Conservation (phyloP, 1,140 invertebrate genomes). For the Plectus sambesii region DNA sequence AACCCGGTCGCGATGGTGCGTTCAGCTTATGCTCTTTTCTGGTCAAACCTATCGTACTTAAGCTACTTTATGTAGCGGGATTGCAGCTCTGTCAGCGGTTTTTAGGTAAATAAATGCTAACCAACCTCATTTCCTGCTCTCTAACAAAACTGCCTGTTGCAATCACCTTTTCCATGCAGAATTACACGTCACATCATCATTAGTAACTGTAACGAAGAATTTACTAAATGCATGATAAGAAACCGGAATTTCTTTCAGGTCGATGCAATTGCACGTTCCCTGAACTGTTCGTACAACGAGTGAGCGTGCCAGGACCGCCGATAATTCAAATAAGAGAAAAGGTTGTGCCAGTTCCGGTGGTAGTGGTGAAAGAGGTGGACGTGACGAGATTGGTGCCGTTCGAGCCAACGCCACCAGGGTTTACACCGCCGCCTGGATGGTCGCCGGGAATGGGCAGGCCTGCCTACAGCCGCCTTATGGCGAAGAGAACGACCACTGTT, state of each 20-base stretch:
- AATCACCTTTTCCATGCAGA: neutral
- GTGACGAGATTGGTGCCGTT: constrained; percentile 44
- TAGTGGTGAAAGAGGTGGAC: constrained; percentile 44
- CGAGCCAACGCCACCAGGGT: constrained; percentile 43
- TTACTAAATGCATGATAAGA: neutral
- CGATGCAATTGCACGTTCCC: constrained; percentile 42
- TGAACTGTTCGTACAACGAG: constrained; percentile 40
- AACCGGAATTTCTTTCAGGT: constrained; percentile 9
- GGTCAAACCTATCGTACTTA: neutral
- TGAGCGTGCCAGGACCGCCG: constrained; percentile 39
- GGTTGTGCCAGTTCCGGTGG: constrained; percentile 42
- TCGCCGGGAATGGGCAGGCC: constrained; percentile 41
- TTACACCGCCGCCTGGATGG: constrained; percentile 40
- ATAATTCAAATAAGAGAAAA: constrained; percentile 42
- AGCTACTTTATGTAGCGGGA: too few species aligned
- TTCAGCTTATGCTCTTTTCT: neutral
- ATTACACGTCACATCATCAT: neutral
- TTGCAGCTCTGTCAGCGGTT: too few species aligned
- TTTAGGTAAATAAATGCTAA: too few species aligned
- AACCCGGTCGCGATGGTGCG: constrained; percentile 29
- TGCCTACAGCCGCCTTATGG: constrained; percentile 20
- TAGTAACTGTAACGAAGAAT: neutral
- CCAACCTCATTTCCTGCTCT: neutral
- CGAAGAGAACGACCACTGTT: too few species aligned
- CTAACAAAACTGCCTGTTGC: neutral